Conservation (phyloP, 2,113 vertebrate species). For the Protobothrops flavoviridis region DNA sequence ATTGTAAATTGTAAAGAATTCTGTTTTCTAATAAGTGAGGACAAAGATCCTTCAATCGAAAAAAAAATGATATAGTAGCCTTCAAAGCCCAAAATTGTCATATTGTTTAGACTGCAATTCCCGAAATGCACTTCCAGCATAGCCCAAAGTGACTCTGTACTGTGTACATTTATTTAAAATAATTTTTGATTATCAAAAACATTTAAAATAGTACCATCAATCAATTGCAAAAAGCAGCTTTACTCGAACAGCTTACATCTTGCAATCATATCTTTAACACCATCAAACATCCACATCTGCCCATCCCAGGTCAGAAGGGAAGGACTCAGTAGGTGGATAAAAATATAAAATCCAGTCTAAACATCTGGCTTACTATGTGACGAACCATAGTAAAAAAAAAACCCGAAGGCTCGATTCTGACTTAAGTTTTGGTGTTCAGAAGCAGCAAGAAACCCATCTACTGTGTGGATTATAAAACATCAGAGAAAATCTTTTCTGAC, state of each 20-base stretch:
- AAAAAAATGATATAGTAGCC: neutral
- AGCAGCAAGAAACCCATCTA: neutral
- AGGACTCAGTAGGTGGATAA: neutral
- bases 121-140: no score
- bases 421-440: neutral
- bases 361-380: neutral
- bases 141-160: no score
- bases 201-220: neutral
- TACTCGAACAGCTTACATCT: no score
- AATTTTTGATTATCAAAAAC: neutral
- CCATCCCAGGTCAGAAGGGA: no score
- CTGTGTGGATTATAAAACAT: neutral
- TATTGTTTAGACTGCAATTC: no score
- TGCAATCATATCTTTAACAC: no score
- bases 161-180: no score
- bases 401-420: neutral
- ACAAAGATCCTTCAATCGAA: neutral
- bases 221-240: neutral
- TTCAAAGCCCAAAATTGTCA: neutral
- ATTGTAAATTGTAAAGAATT: neutral
- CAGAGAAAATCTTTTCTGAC: neutral
- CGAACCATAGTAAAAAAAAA: neutral
- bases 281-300: no score
- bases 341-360: neutral
- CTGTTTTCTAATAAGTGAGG: neutral